Base-by-base conservation (phyloP, 1,140 invertebrate species). In the Drosophila miranda region DNA sequence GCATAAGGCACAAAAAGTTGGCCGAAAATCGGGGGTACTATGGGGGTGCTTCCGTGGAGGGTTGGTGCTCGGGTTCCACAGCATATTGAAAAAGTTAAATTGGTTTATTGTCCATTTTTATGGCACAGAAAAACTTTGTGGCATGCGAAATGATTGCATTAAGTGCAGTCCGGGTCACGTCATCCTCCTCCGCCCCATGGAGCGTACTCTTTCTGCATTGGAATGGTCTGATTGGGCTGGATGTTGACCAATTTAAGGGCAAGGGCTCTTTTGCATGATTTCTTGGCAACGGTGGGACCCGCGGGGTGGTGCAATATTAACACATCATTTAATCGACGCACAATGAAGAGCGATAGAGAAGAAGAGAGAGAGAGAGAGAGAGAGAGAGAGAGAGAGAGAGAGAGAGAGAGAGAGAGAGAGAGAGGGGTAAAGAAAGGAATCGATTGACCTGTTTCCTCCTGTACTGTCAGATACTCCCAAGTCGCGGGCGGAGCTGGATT, bases 61-160 rank as follows among this genome's bases (percentile, higher is more conserved):
- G 57, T 53, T 53, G 60, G 60, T 76, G 82, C 1, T 19, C 1
- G 19, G 19, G 51, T 76, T 21, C 52, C 60, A 9, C 64, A 72
- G 74, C 82, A 86, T 87, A 86, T 82, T 82, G 82, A 82, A 58
- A 87, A 86, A 87, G 82, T 81, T 87, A 82, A 87, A 88, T 86
- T 87, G 82, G 78, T 87, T 87, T 87, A 82, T 82, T 82, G 78
- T 87, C 76, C 78, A 79, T 75, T 75, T 75, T 75, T 75, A 75
- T 75, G 62, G 53, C 72, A 56, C 50, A 59, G 23, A 71, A 72
- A 70, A 74, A 48, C 26, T 68, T 69, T 68, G 34, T 26, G 63
- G 44, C 51, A 53, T 51, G 46, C 53, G 21, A 57, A 75, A 82
- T 82, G 72, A 86, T 87, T 86, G 82, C 82, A 86, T 87, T 87